Percentiles rank a stretch among this genome's conserved stretches.
These are phyloP conservation scores for Protobothrops mucrosquamatus DNA, from an alignment of 2,113 vertebrate genomes.

Conservation along the genomic window DNA sequence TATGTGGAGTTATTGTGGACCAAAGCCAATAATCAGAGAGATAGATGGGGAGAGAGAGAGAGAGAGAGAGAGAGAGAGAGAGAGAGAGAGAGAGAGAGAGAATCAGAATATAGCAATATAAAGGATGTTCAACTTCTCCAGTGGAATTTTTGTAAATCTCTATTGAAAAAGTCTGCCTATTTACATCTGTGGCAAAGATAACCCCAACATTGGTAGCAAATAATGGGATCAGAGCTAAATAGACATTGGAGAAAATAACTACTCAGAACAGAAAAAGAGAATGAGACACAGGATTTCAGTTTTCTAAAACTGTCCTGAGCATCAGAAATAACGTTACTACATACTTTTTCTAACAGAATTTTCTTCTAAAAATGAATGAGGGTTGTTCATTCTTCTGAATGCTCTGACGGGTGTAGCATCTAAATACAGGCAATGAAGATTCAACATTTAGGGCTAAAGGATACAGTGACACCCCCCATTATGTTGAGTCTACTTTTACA, in stretches of 20 bases:
- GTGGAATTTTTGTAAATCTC: background rate
- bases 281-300: background rate
- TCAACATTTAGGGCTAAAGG: background rate
- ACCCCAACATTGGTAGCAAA: background rate
- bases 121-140: background rate
- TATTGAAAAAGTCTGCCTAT: background rate
- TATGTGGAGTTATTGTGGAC: background rate
- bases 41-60: too few species aligned
- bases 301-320: background rate
- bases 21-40: background rate
- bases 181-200: background rate
- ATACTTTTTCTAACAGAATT: background rate
- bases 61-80: rapidly evolving
- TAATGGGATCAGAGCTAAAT: background rate
- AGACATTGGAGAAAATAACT: background rate
- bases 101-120: background rate
- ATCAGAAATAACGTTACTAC: background rate
- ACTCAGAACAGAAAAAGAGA: background rate
- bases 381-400: background rate
- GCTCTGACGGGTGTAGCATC: background rate
- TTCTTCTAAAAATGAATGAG: background rate
- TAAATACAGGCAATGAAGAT: background rate
- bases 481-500: background rate
- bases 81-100: background rate
- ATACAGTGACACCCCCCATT: background rate